phyloP scores from a whole-genome alignment of 37 sponge, comb jelly and placozoan genomes.

The Amphimedon queenslandica region DNA sequence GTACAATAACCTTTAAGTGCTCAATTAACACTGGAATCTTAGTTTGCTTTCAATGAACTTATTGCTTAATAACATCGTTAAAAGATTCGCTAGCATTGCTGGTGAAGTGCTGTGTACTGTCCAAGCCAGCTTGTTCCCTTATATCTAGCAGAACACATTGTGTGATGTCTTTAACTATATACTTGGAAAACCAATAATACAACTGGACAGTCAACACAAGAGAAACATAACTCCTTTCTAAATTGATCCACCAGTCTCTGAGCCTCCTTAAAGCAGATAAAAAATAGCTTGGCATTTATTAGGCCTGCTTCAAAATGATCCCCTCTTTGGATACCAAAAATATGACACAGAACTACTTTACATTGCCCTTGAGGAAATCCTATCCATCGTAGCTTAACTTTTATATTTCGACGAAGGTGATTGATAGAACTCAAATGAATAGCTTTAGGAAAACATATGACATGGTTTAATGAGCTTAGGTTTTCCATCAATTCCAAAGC shows the following conservation, averaged over 20 bases:
- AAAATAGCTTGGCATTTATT: neutral
- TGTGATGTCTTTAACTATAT: neutral
- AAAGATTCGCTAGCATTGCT: conserved; percentile 38
- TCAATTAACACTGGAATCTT: conserved; percentile 30
- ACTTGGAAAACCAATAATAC: conserved; percentile 1
- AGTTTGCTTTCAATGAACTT: conserved; percentile 39
- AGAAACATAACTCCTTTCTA: neutral
- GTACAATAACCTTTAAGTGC: neutral
- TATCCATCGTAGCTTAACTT: conserved; percentile 18
- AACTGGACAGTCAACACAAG: neutral
- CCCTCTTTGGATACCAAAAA: conserved; percentile 2
- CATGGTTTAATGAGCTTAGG: conserved; percentile 32
- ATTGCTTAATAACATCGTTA: conserved; percentile 38
- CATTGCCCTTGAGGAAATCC: conserved; percentile 5
- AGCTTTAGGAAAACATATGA: conserved; percentile 28
- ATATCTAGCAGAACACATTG: neutral
- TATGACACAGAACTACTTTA: conserved; percentile 1
- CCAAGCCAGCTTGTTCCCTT: neutral
- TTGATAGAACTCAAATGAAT: conserved; percentile 22
- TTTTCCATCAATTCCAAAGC: conserved; percentile 48
- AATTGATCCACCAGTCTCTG: conserved; percentile 9
- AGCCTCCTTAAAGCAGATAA: neutral
- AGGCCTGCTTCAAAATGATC: conserved; percentile 9
- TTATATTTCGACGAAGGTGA: conserved; percentile 31
- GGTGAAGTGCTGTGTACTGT: conserved; percentile 5